Percentiles rank a stretch among this genome's conserved stretches.
phyloP scores from a whole-genome alignment of 2,888 invertebrate species.

The Leptarthrus brevirostris region DNA sequence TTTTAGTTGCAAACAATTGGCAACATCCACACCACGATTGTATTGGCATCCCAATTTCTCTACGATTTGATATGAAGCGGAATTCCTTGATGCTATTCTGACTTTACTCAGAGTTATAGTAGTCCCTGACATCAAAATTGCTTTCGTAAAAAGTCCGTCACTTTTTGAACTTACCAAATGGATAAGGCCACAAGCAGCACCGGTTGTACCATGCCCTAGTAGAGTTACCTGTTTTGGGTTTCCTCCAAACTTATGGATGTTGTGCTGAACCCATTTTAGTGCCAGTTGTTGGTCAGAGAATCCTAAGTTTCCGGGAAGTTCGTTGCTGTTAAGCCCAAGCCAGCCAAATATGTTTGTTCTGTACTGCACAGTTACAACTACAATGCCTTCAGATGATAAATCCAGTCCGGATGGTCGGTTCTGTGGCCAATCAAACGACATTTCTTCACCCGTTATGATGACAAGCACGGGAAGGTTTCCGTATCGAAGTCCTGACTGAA shows the following conservation, averaged over 20 bases:
- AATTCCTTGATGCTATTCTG: neutral
- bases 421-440: constrained; percentile 74
- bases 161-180: constrained; percentile 73
- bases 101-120: constrained; percentile 8
- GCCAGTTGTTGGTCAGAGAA: constrained; percentile 87
- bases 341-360: constrained; percentile 79
- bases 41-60: constrained; percentile 71
- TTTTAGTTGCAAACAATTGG: constrained; percentile 74
- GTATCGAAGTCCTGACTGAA: constrained; percentile 63
- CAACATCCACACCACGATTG: constrained; percentile 68
- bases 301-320: constrained; percentile 82
- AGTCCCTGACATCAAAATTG: constrained; percentile 75
- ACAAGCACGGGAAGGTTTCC: constrained; percentile 73
- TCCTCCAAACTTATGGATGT: constrained; percentile 84
- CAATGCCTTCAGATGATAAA: constrained; percentile 76
- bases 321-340: constrained; percentile 68
- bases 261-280: constrained; percentile 79
- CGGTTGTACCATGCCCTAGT: constrained; percentile 82
- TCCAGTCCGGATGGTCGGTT: constrained; percentile 76
- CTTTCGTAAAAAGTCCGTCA: constrained; percentile 73
- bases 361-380: constrained; percentile 78
- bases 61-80: constrained; percentile 63
- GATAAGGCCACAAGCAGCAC: constrained; percentile 76
- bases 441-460: constrained; percentile 68
- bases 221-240: constrained; percentile 82